Evolutionary conservation across 2,797 vertebrate genomes (phyloP).

Genomic region (Epinephelus awoara): DNA sequence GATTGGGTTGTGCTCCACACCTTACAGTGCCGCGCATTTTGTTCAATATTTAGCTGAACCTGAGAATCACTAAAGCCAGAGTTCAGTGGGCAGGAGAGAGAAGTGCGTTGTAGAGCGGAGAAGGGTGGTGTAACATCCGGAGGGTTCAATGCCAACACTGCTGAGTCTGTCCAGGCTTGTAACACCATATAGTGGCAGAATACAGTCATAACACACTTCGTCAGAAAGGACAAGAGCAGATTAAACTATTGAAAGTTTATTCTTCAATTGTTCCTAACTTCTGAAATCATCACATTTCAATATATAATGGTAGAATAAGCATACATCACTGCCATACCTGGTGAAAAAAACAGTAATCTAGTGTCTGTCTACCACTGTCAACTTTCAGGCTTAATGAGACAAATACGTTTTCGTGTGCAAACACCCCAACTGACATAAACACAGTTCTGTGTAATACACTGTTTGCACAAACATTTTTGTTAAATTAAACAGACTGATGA

Average conservation of each 20-base stretch:
- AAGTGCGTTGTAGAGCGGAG: constrained; percentile 45
- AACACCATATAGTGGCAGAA: constrained; percentile 58
- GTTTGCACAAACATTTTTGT: constrained; percentile 43
- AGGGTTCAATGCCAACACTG: constrained; percentile 33
- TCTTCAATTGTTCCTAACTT: not conserved
- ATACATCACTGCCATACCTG: constrained; percentile 11
- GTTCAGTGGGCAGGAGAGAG: constrained; percentile 72
- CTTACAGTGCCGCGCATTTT: constrained; percentile 68
- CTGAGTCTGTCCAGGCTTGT: constrained; percentile 50
- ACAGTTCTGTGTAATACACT: constrained; percentile 53
- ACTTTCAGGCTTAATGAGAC: constrained; percentile 28
- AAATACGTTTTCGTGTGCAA: constrained; percentile 40
- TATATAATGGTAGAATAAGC: constrained; percentile 10
- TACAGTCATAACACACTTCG: constrained; percentile 44
- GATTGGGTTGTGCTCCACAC: constrained; percentile 78
- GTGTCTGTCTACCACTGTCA: constrained; percentile 23
- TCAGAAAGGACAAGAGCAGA: constrained; percentile 17
- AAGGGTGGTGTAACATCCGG: constrained; percentile 34
- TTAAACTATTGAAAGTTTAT: constrained; percentile 1
- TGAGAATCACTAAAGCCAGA: constrained; percentile 72
- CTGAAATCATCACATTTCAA: constrained; percentile 29
- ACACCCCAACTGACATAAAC: constrained; percentile 41
- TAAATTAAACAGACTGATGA: constrained; percentile 62
- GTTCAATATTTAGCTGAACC: constrained; percentile 81
- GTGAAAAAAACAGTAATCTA: constrained; percentile 15